A percentile compares a stretch with the other conserved stretches of the same genome.
Conservation (phyloP, 2,888 invertebrate genomes). For the Nomada hirtipes region DNA sequence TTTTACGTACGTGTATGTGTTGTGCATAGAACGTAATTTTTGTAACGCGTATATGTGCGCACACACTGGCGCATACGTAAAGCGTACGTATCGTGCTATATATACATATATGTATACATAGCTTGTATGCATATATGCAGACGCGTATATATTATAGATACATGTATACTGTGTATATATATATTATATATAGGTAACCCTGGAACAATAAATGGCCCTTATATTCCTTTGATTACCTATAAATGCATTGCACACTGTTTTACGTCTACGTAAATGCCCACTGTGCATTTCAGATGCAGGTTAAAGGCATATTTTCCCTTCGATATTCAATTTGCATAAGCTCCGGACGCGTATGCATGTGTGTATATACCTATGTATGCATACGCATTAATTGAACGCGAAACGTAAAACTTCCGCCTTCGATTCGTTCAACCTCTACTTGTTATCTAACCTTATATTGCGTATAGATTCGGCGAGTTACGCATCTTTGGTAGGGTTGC, state of each 20-base stretch:
- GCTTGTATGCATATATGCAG: neutral
- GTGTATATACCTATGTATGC: slow-evolving; percentile 1
- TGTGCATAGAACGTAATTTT: neutral
- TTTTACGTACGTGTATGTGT: neutral
- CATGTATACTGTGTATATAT: neutral
- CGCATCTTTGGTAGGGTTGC: slow-evolving; percentile 9
- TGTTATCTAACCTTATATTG: slow-evolving; percentile 43
- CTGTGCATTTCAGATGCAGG: slow-evolving; percentile 4
- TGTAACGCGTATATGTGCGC: neutral
- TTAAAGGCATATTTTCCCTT: neutral
- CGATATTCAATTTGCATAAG: neutral
- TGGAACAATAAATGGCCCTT: slow-evolving; percentile 16
- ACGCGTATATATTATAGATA: slow-evolving; percentile 9
- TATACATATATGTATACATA: neutral
- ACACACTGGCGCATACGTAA: too few species aligned
- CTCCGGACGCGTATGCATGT: slow-evolving; percentile 7
- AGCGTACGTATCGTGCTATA: neutral
- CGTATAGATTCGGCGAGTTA: slow-evolving; percentile 13
- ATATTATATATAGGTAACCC: slow-evolving; percentile 4
- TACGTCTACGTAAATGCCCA: neutral
- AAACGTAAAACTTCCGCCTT: slow-evolving; percentile 25
- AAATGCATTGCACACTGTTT: neutral
- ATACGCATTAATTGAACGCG: neutral
- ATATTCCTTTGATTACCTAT: slow-evolving; percentile 7
- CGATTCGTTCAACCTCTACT: slow-evolving; percentile 12